These are phyloP conservation scores for Ischnura elegans DNA, from an alignment of 2,888 invertebrate species.

Conservation along the genomic window DNA sequence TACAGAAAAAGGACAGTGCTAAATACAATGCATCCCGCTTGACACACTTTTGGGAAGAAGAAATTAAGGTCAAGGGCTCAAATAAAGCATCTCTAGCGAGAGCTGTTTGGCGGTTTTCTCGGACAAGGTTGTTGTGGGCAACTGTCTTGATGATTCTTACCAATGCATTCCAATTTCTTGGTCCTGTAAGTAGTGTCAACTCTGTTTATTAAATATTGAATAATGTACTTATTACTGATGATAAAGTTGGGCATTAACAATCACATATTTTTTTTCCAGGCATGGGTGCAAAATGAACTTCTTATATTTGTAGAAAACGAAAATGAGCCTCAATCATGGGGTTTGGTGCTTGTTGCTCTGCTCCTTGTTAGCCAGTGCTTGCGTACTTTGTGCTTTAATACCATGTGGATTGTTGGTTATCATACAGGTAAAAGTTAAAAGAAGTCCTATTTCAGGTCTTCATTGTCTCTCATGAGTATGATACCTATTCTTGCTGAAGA, in stretches of 20 bases:
- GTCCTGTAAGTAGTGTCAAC: slow-evolving; percentile 38
- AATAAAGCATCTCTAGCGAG: slow-evolving; percentile 32
- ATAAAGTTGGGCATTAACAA: not conserved
- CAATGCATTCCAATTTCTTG: slow-evolving; percentile 65
- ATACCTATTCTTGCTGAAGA: too few species aligned
- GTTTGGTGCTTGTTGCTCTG: slow-evolving; percentile 47
- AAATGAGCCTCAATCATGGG: slow-evolving; percentile 45
- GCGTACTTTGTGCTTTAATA: slow-evolving; percentile 56
- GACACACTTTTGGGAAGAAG: slow-evolving; percentile 48
- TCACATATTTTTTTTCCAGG: slow-evolving; percentile 16
- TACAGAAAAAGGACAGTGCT: slow-evolving; percentile 41
- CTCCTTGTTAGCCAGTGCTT: slow-evolving; percentile 54
- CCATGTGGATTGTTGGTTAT: slow-evolving; percentile 67
- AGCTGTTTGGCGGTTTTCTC: slow-evolving; percentile 53
- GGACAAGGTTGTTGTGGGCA: slow-evolving; percentile 48
- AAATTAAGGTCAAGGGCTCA: not conserved
- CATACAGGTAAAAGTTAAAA: slow-evolving; percentile 56
- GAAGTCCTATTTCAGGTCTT: not conserved
- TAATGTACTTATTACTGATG: not conserved
- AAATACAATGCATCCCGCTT: slow-evolving; percentile 56
- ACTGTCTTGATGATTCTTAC: slow-evolving; percentile 55
- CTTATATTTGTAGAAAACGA: slow-evolving; percentile 47
- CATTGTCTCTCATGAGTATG: too few species aligned
- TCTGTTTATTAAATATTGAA: not conserved
- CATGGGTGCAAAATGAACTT: slow-evolving; percentile 67